Conservation (phyloP, 92 coral and sea anemone species). For the Umimayanthus chanpuru region DNA sequence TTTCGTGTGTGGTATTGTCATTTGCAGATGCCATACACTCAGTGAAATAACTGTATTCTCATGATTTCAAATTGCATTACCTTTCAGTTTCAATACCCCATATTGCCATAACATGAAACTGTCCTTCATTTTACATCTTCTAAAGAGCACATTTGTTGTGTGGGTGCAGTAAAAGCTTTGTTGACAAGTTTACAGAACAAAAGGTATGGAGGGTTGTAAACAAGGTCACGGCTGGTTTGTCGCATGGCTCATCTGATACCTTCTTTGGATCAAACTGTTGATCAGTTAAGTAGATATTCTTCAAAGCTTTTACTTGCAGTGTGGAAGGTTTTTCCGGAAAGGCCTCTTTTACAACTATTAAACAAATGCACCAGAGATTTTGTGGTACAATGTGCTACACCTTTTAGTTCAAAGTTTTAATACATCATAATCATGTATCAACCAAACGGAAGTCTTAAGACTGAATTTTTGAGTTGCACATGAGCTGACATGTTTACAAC, state of each 20-base stretch:
- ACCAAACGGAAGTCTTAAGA: neutral
- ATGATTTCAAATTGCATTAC: too few species aligned
- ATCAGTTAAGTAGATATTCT: neutral
- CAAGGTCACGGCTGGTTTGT: neutral
- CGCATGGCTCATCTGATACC: too few species aligned
- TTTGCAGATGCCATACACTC: neutral
- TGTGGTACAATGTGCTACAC: too few species aligned
- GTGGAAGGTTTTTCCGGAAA: neutral
- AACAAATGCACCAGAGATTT: neutral
- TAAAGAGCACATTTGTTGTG: neutral
- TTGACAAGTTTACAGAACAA: neutral
- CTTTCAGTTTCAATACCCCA: neutral
- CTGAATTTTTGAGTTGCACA: neutral
- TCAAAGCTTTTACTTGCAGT: neutral
- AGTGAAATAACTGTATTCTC: neutral
- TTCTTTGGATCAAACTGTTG: neutral
- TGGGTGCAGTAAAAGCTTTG: neutral
- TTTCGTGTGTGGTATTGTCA: neutral
- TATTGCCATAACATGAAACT: neutral
- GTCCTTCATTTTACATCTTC: neutral
- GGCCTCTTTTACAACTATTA: neutral
- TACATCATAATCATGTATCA: too few species aligned
- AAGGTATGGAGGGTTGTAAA: neutral
- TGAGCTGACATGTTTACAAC: neutral
- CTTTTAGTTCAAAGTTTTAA: neutral